Base-by-base conservation (phyloP, 2,888 invertebrate species). In the Andrena fulva region DNA sequence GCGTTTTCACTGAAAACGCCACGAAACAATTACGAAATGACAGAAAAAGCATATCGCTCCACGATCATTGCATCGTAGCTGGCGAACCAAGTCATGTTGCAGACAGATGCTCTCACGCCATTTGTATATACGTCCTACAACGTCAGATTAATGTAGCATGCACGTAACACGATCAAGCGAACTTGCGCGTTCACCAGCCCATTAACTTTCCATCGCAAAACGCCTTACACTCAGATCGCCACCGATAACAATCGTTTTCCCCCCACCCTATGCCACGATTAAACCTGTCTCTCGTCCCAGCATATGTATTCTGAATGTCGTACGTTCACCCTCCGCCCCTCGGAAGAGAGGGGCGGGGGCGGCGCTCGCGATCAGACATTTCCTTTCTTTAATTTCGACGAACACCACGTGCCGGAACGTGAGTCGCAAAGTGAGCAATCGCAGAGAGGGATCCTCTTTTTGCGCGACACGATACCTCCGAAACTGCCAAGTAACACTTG, bases 11-110 rank as follows among this genome's bases (percentile, higher is more conserved):
- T 1, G 56, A 10, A 7, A 27, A 1, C 24, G 56, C 24, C 0
- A 56, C 56, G 24, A 10, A 20, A 8, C 20, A 5, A 20, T 24
- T 27, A 56, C 8, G 24, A 27, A 56, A 56, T 27, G 8, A 4
- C 4, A 24, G 24, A 24, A 24, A 12, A 56, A 27, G 24, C 27
- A 16, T 12, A 42, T 42, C 20, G 24, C 24, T 12, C 56, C 56
- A 56, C 56, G 27, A 56, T 20, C 24, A 56, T 82, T 75, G 59
- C 16, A 78, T 78, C 79, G 54, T 75, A 75, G 79, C 77, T 20
- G 52, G 69, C 77, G 80, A 52, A 35, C 54, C 64, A 54, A 74
- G 50, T 54, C 42, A 64, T 33, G 54, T 48, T 64, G 69, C 24
- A 72, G 52, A 27, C 67, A 79, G 80, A 75, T 80, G 75, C 72